Base-by-base conservation (phyloP, 2,888 invertebrate species). In the Sialis lutaria region DNA sequence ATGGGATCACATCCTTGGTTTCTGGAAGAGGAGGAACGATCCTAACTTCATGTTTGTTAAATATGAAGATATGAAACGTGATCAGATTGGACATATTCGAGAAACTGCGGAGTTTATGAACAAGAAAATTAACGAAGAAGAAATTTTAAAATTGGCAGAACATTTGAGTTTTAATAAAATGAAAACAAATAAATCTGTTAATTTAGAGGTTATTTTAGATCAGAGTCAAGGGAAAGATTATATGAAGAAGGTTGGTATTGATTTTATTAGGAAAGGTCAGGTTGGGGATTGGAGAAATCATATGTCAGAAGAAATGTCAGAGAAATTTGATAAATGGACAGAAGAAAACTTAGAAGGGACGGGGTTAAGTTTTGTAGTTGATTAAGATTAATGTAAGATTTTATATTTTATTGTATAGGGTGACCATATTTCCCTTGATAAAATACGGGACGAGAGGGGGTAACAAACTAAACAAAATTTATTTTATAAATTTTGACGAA, bases 101-200 rank as follows among this genome's bases (percentile, higher is more conserved):
- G 58, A 60, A 46, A 61, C 69, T 7, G 64, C 66, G 2, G 50
- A 57, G 6, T 72, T 71, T 53, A 55, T 71, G 42, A 62, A 60
- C 2, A 62, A 60, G 42, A 49, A 49, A 49, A 57, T 64, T n/a
- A 56, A 56, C 1, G 59, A 62, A 7, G 60, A 63, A 4, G 58
- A 69, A 48, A 56, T 68, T 37, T 53, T 57, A 4, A 53, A 51
- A 2, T 59, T 74, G 30, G 57, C 58, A 9, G 53, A 63, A 2
- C 70, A 71, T 57, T 64, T 72, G 47, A 65, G 65, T 49, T 74
- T 74, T 55, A 60, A 62, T 22, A 61, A 57, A 43, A 74, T 75
- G 73, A 68, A 67, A 53, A 57, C 61, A n/a, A 73, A 73, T 57
- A 60, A 63, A 13, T 60, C 64, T 41, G 65, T 68, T 1, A 74